Evolutionary conservation across 2,888 invertebrate species (phyloP), one percentile per base, ranked within the genome.

Genomic region (Maniola hyperantus): DNA sequence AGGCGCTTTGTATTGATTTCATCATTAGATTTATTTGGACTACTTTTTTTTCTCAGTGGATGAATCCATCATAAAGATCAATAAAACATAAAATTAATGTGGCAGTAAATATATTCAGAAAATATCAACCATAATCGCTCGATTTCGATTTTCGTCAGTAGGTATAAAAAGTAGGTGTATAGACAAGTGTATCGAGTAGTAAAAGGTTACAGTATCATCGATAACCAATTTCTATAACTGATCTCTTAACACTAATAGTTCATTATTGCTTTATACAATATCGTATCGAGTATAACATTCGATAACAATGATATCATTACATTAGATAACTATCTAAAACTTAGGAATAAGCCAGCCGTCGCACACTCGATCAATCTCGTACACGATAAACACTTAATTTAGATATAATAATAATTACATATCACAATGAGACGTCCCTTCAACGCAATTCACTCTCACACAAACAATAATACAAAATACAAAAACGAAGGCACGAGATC

Each of bases 101-200:
- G 87, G 89, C 86, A 92, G 91, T 91, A 91, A 90, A 92, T 91
- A 91, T 92, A 92, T 90, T 91, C 88, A 90, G 90, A 91, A 91
- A 92, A 91, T 91, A 92, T 89, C 82, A 89, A 90, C 87, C 84
- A 81, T 86, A 81, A 82, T 86, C 82, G 85, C 85, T 86, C 83
- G 83, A 85, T 83, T 85, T 85, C 18, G 48, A 26, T 13, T 51
- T 51, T 51, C 77, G 85, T 88, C 87, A 84, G 80, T 26, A 26
- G 26, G 26, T 87, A 85, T 87, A 89, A 88, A 88, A 87, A 83
- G 26, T 26, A 26, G 26, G 26, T 26, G 79, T 81, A 78, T 82
- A 84, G 81, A 83, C 81, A 82, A 82, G 77, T 66, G 68, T 85
- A 84, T 87, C 81, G 81, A 82, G 76, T 76, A 78, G 77, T 82